A percentile compares a stretch with the other conserved stretches of the same genome.
Evolutionary conservation across 2,888 invertebrate genomes (phyloP).

Genomic region (Actias luna): DNA sequence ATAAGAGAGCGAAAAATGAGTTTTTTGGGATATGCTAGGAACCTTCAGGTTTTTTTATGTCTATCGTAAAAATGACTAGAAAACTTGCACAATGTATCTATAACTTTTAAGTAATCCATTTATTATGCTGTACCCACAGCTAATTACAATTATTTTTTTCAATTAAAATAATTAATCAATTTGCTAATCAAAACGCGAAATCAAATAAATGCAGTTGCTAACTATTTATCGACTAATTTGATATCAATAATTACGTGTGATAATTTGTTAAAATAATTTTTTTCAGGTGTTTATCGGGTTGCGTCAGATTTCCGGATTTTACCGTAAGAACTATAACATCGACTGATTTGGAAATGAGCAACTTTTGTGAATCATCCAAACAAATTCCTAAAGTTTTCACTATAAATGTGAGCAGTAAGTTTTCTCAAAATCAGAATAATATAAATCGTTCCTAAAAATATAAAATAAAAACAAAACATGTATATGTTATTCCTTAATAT

Average conservation of each 20-base stretch:
- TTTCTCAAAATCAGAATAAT: background rate
- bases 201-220: no score
- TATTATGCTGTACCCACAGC: no score
- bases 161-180: no score
- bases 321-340: constrained; percentile 60
- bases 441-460: background rate
- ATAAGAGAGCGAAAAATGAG: no score
- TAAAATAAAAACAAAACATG: no score
- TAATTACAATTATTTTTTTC: no score
- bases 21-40: no score
- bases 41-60: no score
- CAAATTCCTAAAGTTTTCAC: constrained; percentile 70
- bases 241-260: background rate
- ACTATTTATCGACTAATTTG: background rate
- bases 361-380: constrained; percentile 65
- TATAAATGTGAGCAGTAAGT: constrained; percentile 75
- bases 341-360: constrained; percentile 71
- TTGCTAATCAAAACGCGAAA: no score
- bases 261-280: constrained; percentile 1
- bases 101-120: no score
- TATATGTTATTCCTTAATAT: background rate
- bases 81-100: no score
- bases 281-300: constrained; percentile 79
- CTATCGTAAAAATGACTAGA: no score
- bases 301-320: constrained; percentile 70